phyloP scores from a whole-genome alignment of 1,140 invertebrate species.

The Drosophila funebris region DNA sequence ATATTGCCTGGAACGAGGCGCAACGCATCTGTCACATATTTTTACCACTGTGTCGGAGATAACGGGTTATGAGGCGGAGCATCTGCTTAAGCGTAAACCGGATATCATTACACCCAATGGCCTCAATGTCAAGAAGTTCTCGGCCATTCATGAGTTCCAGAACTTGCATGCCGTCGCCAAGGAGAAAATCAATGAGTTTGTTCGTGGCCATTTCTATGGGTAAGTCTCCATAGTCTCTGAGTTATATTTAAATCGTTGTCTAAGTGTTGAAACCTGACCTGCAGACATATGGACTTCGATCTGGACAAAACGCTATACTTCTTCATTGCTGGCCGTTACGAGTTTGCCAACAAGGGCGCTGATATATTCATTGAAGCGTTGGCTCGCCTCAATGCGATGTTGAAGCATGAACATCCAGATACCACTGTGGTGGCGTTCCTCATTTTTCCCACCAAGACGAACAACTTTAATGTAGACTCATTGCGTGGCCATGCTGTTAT shows the following conservation, averaged over 20 bases:
- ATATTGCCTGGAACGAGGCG: conserved; percentile 99
- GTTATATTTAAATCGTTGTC: not conserved
- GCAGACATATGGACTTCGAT: conserved; percentile 98
- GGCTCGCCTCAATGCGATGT: conserved; percentile 97
- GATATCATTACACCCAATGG: conserved; percentile 99
- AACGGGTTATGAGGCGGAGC: conserved; percentile 95
- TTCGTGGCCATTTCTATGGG: conserved; percentile 98
- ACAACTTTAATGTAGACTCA: conserved; percentile 99
- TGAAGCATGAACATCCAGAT: conserved; percentile 95
- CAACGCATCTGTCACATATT: conserved; percentile 95
- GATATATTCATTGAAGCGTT: conserved; percentile 99
- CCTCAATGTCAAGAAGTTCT: conserved; percentile 99
- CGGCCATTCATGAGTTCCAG: conserved; percentile 99
- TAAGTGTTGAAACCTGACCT: not conserved
- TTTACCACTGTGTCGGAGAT: conserved; percentile 99
- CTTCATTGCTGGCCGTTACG: conserved; percentile 99
- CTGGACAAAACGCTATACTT: conserved; percentile 99
- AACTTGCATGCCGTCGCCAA: conserved; percentile 99
- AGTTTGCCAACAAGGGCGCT: conserved; percentile 99
- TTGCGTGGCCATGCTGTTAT: conserved; percentile 98
- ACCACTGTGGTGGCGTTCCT: conserved; percentile 98
- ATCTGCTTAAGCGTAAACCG: conserved; percentile 97
- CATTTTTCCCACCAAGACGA: conserved; percentile 98
- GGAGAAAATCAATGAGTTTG: conserved; percentile 99
- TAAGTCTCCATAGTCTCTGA: conserved; percentile 39